Evolutionary conservation across 2,797 vertebrate genomes (phyloP).

Genomic region (Capromys pilorides): DNA sequence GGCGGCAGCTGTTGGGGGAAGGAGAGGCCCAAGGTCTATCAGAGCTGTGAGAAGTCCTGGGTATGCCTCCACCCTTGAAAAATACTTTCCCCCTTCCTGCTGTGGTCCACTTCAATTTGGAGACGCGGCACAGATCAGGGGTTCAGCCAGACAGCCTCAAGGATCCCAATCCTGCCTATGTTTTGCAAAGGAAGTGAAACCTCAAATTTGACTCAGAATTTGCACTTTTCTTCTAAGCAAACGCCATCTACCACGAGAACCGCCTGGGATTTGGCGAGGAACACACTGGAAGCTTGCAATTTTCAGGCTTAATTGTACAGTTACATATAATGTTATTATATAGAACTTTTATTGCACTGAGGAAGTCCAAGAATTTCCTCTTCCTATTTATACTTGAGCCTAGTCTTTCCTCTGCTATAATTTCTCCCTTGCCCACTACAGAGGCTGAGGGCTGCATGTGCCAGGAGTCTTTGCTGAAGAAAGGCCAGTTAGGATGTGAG

Average conservation of each 20-base stretch:
- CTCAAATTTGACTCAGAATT: slow-evolving; percentile 67
- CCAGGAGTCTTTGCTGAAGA: neutral
- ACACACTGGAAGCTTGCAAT: slow-evolving; percentile 73
- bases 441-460: slow-evolving; percentile 35
- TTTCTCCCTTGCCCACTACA: slow-evolving; percentile 55
- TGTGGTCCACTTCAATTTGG: neutral
- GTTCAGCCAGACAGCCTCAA: neutral
- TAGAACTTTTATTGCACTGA: slow-evolving; percentile 66
- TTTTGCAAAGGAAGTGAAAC: slow-evolving; percentile 74
- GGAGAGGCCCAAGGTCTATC: neutral
- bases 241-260: slow-evolving; percentile 65
- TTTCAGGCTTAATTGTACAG: slow-evolving; percentile 75
- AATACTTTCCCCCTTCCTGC: slow-evolving; percentile 6
- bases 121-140: neutral
- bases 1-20: neutral
- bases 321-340: slow-evolving; percentile 74
- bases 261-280: slow-evolving; percentile 51
- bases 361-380: slow-evolving; percentile 70
- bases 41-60: slow-evolving; percentile 8
- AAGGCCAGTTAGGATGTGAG: slow-evolving; percentile 12
- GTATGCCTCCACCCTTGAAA: neutral
- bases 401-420: slow-evolving; percentile 51
- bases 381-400: slow-evolving; percentile 71
- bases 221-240: slow-evolving; percentile 69
- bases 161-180: slow-evolving; percentile 8